Conservation (phyloP, 2,797 vertebrate genomes). For the Gallinago solitaria region DNA sequence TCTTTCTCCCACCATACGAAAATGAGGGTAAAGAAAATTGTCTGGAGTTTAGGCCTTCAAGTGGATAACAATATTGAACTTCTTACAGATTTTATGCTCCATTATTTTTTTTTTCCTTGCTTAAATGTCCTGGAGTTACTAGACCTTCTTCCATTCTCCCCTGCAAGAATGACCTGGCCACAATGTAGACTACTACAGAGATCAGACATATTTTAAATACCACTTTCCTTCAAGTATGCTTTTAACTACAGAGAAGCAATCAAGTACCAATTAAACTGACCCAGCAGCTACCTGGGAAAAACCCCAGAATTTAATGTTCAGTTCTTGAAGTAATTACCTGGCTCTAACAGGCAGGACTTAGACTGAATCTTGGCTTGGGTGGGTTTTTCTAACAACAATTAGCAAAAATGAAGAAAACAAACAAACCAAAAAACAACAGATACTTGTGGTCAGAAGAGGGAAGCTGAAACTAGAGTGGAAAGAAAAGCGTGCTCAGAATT, state of each 20-base stretch:
- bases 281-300: not conserved
- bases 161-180: not conserved
- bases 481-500: not conserved
- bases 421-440: not conserved
- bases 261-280: conserved; percentile 1
- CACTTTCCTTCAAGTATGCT: not conserved
- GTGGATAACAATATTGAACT: not conserved
- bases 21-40: not conserved
- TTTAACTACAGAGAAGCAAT: not conserved
- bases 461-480: not conserved
- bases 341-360: not conserved
- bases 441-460: not conserved
- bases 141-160: not conserved
- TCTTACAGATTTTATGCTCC: not conserved
- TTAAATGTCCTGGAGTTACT: not conserved
- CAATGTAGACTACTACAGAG: not conserved
- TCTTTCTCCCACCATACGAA: not conserved
- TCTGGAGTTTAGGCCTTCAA: not conserved
- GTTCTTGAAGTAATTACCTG: not conserved
- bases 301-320: not conserved
- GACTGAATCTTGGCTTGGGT: not conserved
- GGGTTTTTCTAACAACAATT: not conserved
- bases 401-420: not conserved
- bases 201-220: conserved; percentile 1
- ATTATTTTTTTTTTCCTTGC: not conserved